These are phyloP conservation scores for Capreolus pygargus DNA, from an alignment of 2,113 vertebrate genomes.

Conservation along the genomic window DNA sequence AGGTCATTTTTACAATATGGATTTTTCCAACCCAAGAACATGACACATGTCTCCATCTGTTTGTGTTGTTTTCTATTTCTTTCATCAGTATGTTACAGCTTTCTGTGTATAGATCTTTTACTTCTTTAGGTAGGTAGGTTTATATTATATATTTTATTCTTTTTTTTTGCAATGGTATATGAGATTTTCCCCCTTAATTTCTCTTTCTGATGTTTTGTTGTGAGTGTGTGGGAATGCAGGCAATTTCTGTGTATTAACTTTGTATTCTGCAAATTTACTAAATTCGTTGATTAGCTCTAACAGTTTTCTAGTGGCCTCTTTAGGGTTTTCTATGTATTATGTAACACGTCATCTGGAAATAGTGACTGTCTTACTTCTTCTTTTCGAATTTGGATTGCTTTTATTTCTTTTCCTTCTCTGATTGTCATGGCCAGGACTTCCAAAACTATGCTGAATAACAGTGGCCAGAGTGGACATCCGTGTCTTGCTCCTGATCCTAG, in stretches of 20 bases:
- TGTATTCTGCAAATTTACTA: background rate
- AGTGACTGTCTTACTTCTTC: background rate
- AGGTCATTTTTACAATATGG: background rate
- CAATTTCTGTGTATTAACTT: background rate
- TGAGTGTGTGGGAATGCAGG: background rate
- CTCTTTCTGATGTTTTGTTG: background rate
- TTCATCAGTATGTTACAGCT: background rate
- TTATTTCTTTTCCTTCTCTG: background rate
- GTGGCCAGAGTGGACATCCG: background rate
- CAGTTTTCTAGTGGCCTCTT: background rate
- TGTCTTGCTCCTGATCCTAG: background rate
- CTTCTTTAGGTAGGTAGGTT: background rate
- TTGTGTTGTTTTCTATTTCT: background rate
- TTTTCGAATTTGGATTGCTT: background rate
- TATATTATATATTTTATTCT: background rate
- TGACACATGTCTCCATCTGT: background rate
- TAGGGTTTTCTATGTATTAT: background rate
- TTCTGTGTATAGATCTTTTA: background rate
- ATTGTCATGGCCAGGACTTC: background rate
- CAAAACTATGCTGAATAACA: background rate
- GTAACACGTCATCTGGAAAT: background rate
- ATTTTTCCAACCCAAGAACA: background rate
- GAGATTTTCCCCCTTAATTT: background rate
- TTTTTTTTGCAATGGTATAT: background rate
- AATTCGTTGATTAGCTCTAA: background rate